Percentiles rank a stretch among this genome's conserved stretches.
phyloP scores from a whole-genome alignment of 2,888 invertebrate genomes.

The Lymantria dispar region DNA sequence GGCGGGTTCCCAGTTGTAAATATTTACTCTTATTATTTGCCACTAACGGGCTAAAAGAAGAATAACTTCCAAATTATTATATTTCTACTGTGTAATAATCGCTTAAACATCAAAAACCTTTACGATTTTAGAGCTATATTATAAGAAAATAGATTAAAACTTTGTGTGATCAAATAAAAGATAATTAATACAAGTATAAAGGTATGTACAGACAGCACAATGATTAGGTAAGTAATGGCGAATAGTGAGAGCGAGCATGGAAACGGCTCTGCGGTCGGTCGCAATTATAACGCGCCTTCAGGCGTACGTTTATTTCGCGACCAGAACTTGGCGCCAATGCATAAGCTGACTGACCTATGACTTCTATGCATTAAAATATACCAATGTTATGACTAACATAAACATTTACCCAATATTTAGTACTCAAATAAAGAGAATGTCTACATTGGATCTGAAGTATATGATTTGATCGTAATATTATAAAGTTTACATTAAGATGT shows the following conservation, averaged over 20 bases:
- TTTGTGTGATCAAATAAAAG: not conserved
- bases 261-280: constrained; percentile 25
- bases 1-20: no score
- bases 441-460: constrained; percentile 2
- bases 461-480: constrained; percentile 3
- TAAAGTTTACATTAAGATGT: constrained; percentile 6
- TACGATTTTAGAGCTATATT: no score
- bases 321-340: constrained; percentile 26
- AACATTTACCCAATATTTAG: constrained; percentile 18
- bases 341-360: constrained; percentile 36
- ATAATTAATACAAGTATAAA: not conserved
- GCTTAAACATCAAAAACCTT: no score
- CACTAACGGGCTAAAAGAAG: no score
- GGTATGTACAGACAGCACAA: not conserved
- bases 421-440: constrained; percentile 11
- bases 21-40: no score
- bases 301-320: constrained; percentile 56
- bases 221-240: constrained; percentile 22
- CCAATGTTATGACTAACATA: constrained; percentile 22
- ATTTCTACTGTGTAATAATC: no score
- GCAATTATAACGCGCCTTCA: constrained; percentile 64
- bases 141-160: no score
- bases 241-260: constrained; percentile 21
- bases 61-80: no score
- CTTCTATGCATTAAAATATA: constrained; percentile 13